Conservation (phyloP, 37 sponge, comb jelly and placozoan species). For the Ianthella basta region DNA sequence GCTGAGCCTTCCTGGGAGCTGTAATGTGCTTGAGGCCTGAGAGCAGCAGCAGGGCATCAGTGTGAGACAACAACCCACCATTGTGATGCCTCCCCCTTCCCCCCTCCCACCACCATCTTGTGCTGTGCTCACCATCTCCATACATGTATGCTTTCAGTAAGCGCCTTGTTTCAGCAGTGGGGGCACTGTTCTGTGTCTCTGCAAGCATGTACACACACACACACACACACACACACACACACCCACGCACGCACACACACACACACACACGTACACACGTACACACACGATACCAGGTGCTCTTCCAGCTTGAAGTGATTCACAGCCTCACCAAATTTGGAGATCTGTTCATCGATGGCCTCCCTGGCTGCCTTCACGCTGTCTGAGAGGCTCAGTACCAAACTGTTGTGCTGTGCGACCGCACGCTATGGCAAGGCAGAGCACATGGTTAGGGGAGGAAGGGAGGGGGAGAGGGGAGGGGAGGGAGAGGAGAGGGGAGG, state of each 20-base stretch:
- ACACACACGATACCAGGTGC: too few species aligned
- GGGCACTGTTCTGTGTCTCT: slow-evolving; percentile 33
- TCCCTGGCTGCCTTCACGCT: neutral
- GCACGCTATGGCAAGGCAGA: neutral
- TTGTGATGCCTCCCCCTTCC: too few species aligned
- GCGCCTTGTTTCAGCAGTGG: slow-evolving; percentile 62
- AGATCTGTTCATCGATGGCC: slow-evolving; percentile 24
- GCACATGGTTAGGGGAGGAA: neutral
- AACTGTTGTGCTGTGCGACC: neutral
- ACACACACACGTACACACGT: neutral
- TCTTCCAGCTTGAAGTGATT: neutral
- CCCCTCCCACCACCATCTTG: too few species aligned
- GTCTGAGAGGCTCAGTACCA: neutral
- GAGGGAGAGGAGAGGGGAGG: neutral
- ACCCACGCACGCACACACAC: neutral
- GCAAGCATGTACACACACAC: neutral
- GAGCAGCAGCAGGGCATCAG: too few species aligned
- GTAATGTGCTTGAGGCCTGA: neutral
- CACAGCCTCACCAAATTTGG: slow-evolving; percentile 8
- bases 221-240: neutral
- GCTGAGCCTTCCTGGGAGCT: neutral
- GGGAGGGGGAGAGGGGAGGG: too few species aligned
- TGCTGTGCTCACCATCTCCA: slow-evolving; percentile 46
- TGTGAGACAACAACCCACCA: too few species aligned
- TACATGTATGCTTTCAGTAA: slow-evolving; percentile 58